A percentile compares a stretch with the other conserved stretches of the same genome.
These are phyloP conservation scores for Oreochromis niloticus DNA, from an alignment of 2,113 vertebrate genomes.

Conservation along the genomic window DNA sequence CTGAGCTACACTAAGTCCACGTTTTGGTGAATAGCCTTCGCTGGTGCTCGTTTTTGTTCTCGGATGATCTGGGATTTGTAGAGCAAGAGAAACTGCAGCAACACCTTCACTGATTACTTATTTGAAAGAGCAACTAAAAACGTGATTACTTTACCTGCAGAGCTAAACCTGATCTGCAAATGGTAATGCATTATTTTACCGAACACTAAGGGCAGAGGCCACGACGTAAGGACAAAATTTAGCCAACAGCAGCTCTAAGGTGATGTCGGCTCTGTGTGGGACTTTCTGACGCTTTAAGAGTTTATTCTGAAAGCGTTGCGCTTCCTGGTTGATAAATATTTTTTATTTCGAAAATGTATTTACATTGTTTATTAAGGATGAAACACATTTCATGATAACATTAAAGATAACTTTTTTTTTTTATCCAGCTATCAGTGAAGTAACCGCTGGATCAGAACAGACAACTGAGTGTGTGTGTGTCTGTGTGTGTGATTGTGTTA, in stretches of 20 bases:
- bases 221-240: not conserved
- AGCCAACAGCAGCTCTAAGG: not conserved
- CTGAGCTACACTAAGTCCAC: not conserved
- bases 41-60: not conserved
- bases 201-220: not conserved
- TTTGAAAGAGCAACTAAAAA: not conserved
- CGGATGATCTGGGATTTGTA: not conserved
- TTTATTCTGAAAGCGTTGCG: not conserved
- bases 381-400: not conserved
- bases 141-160: not conserved
- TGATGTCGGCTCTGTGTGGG: not conserved
- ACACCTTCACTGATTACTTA: not conserved
- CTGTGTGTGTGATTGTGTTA: not conserved
- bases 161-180: not conserved
- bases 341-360: not conserved
- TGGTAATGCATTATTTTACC: not conserved
- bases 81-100: not conserved
- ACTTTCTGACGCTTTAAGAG: not conserved
- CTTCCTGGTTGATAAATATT: not conserved
- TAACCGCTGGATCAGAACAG: not conserved
- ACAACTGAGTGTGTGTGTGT: not conserved
- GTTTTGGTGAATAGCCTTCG: not conserved
- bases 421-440: not conserved
- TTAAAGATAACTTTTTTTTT: not conserved
- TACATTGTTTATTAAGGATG: not conserved